A percentile compares a stretch with the other conserved stretches of the same genome.
phyloP scores from a whole-genome alignment of 2,797 vertebrate species.

The Pygocentrus nattereri region DNA sequence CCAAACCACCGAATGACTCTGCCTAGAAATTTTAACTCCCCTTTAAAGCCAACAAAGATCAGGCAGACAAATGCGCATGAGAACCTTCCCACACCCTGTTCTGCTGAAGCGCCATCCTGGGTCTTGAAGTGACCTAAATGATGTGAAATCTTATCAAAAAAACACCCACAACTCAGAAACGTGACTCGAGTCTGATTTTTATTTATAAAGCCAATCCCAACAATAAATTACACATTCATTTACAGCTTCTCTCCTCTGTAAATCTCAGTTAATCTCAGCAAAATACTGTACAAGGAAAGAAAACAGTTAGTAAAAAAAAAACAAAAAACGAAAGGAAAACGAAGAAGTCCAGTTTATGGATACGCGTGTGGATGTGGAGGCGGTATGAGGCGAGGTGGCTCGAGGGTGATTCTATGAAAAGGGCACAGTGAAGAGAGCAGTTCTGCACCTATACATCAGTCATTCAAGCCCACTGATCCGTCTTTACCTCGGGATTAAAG shows the following conservation, averaged over 20 bases:
- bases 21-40: no score
- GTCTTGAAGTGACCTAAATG: neutral
- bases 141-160: neutral
- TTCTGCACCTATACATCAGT: neutral
- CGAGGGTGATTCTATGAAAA: conserved; percentile 21
- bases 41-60: no score
- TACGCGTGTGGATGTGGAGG: conserved; percentile 7
- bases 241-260: conserved; percentile 63
- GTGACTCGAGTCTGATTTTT: conserved; percentile 59
- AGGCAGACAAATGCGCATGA: no score
- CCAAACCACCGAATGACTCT: no score
- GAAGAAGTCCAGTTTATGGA: conserved; percentile 6
- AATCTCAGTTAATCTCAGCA: conserved; percentile 72
- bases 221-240: conserved; percentile 71
- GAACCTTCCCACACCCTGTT: no score
- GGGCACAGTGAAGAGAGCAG: conserved; percentile 35
- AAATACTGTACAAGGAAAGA: conserved; percentile 73
- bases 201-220: conserved; percentile 71
- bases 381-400: conserved; percentile 22
- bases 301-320: conserved; percentile 57
- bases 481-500: neutral
- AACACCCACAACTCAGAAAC: neutral
- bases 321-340: conserved; percentile 7
- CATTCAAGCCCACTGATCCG: neutral
- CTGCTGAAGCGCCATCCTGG: neutral